phyloP scores from a whole-genome alignment of 2,888 invertebrate genomes.

The Adelognathus sp. region DNA sequence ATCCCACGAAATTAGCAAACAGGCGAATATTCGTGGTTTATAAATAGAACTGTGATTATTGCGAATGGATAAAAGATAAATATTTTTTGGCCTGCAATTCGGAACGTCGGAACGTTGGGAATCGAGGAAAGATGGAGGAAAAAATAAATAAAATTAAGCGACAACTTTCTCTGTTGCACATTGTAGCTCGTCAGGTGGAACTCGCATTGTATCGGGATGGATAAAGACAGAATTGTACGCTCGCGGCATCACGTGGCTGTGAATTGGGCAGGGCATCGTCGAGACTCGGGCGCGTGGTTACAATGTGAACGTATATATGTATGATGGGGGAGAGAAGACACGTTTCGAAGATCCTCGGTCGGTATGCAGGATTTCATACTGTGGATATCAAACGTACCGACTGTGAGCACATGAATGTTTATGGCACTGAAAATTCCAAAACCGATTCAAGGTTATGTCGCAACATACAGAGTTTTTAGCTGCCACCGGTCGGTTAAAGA shows the following conservation, averaged over 20 bases:
- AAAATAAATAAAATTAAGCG: not conserved
- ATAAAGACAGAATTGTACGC: constrained; percentile 29
- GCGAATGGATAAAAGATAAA: not conserved
- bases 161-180: not conserved
- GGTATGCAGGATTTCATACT: not conserved
- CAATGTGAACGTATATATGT: not conserved
- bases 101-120: not conserved
- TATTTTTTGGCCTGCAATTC: not conserved
- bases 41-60: not conserved
- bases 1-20: constrained; percentile 48
- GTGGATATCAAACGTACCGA: not conserved
- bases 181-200: constrained; percentile 16
- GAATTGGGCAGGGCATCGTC: constrained; percentile 10
- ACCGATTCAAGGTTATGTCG: too few species aligned
- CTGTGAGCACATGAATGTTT: not conserved
- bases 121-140: not conserved
- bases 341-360: not conserved
- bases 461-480: too few species aligned
- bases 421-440: too few species aligned
- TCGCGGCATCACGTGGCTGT: constrained; percentile 57
- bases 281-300: not conserved
- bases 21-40: constrained; percentile 19
- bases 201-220: constrained; percentile 18
- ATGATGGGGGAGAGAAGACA: not conserved
- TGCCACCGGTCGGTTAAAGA: too few species aligned